Conservation (phyloP, 2,797 vertebrate genomes). For the Sparidentex hasta region DNA sequence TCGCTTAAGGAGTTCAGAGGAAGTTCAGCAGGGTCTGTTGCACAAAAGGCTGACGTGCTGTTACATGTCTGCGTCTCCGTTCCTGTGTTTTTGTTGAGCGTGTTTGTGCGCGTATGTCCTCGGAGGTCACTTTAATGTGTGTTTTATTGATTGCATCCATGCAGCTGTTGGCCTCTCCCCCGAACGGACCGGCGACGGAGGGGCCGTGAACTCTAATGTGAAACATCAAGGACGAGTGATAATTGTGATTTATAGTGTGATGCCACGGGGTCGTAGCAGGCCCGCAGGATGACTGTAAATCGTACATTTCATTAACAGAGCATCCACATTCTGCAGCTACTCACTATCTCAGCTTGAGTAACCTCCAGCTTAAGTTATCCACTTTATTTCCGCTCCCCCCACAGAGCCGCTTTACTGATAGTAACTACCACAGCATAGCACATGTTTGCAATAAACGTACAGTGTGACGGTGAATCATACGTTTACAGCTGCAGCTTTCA, state of each 20-base stretch:
- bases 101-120: constrained; percentile 23
- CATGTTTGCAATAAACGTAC: constrained; percentile 63
- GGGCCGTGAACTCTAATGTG: constrained; percentile 50
- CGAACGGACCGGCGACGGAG: constrained; percentile 22
- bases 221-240: constrained; percentile 58
- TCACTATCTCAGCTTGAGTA: constrained; percentile 30
- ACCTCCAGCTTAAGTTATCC: constrained; percentile 48
- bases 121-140: constrained; percentile 38
- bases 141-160: constrained; percentile 52
- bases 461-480: constrained; percentile 49
- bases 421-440: constrained; percentile 53
- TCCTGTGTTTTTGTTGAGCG: constrained; percentile 42
- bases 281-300: constrained; percentile 40
- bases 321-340: constrained; percentile 26
- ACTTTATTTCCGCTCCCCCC: constrained; percentile 44
- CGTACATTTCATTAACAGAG: constrained; percentile 13
- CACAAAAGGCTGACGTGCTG: constrained; percentile 42
- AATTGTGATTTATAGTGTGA: constrained; percentile 56
- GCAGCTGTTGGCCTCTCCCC: constrained; percentile 41
- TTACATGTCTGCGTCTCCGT: constrained; percentile 22
- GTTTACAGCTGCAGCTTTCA: constrained; percentile 38
- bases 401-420: constrained; percentile 39
- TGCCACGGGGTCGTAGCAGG: constrained; percentile 19
- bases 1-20: constrained; percentile 37
- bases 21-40: constrained; percentile 45